Evolutionary conservation across 2,113 vertebrate genomes (phyloP).

Genomic region (Grammomys dolichurus): DNA sequence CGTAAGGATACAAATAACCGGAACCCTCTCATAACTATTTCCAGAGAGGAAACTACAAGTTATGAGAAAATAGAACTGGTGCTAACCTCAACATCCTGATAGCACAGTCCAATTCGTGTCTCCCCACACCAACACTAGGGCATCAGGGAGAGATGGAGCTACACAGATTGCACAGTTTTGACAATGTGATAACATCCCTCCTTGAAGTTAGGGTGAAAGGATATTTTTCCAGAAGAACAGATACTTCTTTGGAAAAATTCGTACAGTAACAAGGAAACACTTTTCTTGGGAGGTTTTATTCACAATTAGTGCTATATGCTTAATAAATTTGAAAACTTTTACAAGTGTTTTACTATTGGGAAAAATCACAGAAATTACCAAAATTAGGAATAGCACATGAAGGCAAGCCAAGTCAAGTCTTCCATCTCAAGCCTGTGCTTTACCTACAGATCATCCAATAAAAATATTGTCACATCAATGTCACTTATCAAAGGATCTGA

Average conservation of each 20-base stretch:
- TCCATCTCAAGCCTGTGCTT: background rate
- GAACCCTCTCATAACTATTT: background rate
- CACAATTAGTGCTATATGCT: background rate
- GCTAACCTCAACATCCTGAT: background rate
- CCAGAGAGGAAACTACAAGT: background rate
- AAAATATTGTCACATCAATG: background rate
- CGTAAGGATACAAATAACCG: background rate
- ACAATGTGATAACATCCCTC: background rate
- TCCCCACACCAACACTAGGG: fast-evolving
- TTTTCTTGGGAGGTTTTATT: background rate
- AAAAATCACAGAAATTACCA: background rate
- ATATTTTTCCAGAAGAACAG: background rate
- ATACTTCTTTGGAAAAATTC: background rate
- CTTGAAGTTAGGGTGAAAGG: background rate
- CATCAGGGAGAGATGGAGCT: background rate
- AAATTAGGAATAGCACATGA: background rate
- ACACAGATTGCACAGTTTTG: background rate
- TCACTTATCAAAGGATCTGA: background rate
- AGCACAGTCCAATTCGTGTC: background rate
- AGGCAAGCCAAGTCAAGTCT: background rate
- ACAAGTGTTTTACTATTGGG: background rate
- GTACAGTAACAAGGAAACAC: background rate
- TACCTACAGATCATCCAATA: background rate
- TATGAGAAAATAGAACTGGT: background rate
- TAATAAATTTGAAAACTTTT: background rate